Base-by-base conservation (phyloP, 1,140 invertebrate species). In the Harlomillsia oculata region DNA sequence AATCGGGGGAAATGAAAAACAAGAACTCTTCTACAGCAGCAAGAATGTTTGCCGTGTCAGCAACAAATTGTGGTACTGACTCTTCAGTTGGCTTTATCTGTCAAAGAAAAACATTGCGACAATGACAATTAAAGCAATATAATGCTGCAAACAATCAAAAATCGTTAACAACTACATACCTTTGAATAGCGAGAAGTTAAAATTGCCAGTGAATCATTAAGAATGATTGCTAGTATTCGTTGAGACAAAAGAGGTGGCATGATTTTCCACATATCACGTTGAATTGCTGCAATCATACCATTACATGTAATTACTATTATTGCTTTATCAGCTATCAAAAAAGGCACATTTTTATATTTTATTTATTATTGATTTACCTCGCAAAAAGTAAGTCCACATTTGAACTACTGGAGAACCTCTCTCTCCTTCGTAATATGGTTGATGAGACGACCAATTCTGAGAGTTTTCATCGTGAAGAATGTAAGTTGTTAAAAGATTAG, bases 371-470 rank as follows among this genome's bases (percentile, higher is more conserved):
- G 28, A 28, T 18, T 32, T 49, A 81, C 85, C 83, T 74, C 85
- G 78, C 80, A 89, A 85, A 66, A 88, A 88, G 3, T 87, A 73
- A 81, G 83, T 84, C 85, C 85, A 89, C 78, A 87, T 87, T 69
- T 87, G 85, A 43, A 88, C 76, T 4, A 81, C 79, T 39, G 84
- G 85, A 1, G 84, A 85, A 2, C 82, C 83, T 26, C 81, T 70
- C 63, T 85, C 82, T 8, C 76, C 80, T 69, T 84, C 82, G 62
- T 73, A 82, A 65, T 78, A 82, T 2, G 75, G 71, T 54, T 76
- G 77, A 5, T 69, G 69, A 55, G 71, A 77, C 63, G 78, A 78
- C 83, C 78, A 87, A 67, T 77, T 77, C 11, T 85, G 71, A 9
- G 81, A 83, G 37, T 84, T 81, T 0, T 81, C 79, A 69, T 87